Base-by-base conservation (phyloP, 2,888 invertebrate species). In the Brachylomia viminalis region DNA sequence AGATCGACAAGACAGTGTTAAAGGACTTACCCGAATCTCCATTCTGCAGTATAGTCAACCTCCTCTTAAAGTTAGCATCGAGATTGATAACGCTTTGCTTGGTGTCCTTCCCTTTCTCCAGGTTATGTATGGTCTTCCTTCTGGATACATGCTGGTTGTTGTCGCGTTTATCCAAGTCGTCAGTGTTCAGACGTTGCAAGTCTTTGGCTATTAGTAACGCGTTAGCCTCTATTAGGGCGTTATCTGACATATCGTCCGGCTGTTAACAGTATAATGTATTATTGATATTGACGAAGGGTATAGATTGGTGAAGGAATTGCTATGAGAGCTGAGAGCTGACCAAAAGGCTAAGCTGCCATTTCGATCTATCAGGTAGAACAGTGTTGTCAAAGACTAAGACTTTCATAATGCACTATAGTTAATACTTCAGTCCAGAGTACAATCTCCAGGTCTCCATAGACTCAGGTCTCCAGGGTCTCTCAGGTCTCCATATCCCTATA, bases 11-110 rank as follows among this genome's bases (percentile, higher is more conserved):
- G 8, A 11, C n/a, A n/a, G 3, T 47, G 30, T 49, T 23, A 42
- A 59, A 33, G 38, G 38, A 83, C 92, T 90, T 81, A 95, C 96
- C 92, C 70, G 97, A 94, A 88, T 97, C 97, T 88, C 98, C 98
- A 67, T 98, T 98, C 84, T 98, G 98, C 90, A 98, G 95, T 91
- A 98, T 98, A 75, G 98, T 98, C 92, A 99, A 98, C 56, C 99
- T 97, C 88, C 99, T 98, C 91, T 98, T 98, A 95, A 99, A 99
- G 33, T 99, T 99, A 33, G 99, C 99, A 93, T 99, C 99, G 72
- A 99, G 96, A 2, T 99, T 99, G 83, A 98, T 98, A 83, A 98
- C 98, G 86, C 98, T 98, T 56, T 98, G 97, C 76, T 98, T 98
- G 87, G 98, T 98, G 89, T 98, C 98, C 10, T 98, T 97, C 15